These are phyloP conservation scores for Phaetusa simplex DNA, from an alignment of 2,113 vertebrate species.

Conservation along the genomic window DNA sequence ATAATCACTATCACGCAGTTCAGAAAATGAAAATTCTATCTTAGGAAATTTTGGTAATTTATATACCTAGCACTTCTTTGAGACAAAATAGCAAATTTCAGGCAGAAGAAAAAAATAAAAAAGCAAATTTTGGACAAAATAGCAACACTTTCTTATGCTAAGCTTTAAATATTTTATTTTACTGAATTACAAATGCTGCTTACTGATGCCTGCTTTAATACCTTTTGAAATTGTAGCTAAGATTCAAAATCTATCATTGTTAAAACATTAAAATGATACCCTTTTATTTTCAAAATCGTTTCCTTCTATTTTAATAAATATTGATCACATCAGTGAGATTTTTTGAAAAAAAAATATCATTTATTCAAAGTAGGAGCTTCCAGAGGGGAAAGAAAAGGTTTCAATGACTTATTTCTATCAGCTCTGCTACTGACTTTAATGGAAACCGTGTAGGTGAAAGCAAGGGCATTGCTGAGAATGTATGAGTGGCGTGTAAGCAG, in stretches of 20 bases:
- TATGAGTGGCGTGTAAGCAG: background rate
- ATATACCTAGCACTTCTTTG: background rate
- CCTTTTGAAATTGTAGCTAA: background rate
- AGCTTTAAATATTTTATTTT: background rate
- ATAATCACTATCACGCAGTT: background rate
- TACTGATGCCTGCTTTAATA: background rate
- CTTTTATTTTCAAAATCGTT: background rate
- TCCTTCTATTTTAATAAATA: background rate
- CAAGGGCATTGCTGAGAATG: background rate
- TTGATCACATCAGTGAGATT: background rate
- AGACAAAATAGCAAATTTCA: background rate
- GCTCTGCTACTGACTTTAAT: background rate
- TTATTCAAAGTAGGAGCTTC: background rate
- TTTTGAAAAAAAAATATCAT: background rate
- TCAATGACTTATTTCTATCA: background rate
- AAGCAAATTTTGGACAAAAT: background rate
- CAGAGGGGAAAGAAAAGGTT: background rate
- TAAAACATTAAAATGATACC: background rate
- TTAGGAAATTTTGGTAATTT: background rate
- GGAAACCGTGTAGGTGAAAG: background rate
- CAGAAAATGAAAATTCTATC: background rate
- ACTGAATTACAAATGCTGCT: background rate
- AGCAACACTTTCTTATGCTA: background rate
- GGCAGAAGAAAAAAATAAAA: background rate
- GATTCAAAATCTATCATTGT: background rate